Evolutionary conservation across 1,140 invertebrate genomes (phyloP), one percentile per base, ranked within the genome.

Genomic region (Heliconius congener): DNA sequence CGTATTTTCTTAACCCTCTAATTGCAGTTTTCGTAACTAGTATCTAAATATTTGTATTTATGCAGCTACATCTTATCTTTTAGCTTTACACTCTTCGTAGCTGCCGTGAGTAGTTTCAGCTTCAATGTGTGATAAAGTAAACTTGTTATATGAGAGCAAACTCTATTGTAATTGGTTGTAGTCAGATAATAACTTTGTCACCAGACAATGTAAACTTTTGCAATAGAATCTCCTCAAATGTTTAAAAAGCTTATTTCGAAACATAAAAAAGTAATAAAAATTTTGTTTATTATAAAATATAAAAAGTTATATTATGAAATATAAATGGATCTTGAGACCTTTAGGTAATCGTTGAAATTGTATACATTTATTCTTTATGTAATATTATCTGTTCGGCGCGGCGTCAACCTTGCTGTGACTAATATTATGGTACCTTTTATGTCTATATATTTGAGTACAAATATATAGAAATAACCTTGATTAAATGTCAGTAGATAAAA

Each of bases 161-260:
- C 11, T 66, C 60, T 66, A 66, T 30, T 66, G 60, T 66, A 30
- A 66, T 66, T 66, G 60, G 23, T 23, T 66, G 60, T 27, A 66
- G 60, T 66, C 60, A 66, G 60, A 66, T 66, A 66, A 27, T 66
- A 66, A 30, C 60, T 66, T 27, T 66, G 11, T 27, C 11, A 27
- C 60, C 27, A 66, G 23, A 66, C 60, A 27, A 30, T 27, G 13
- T 66, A 16, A 66, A 66, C 23, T 66, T 66, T 27, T 13, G 23
- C 60, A 66, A 66, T 66, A 66, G 60, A 66, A 66, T 66, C 27
- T 27, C 60, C 8, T 66, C 27, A 66, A 66, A 66, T 27, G 5
- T 27, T 23, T n/a, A 23, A 23, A 60, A 66, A 66, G 11, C 30
- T 66, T 66, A 66, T 27, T 66, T 30, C 27, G 60, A 5, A 23